Conservation (phyloP, 2,888 invertebrate genomes). For the Drosophila peninsularis region DNA sequence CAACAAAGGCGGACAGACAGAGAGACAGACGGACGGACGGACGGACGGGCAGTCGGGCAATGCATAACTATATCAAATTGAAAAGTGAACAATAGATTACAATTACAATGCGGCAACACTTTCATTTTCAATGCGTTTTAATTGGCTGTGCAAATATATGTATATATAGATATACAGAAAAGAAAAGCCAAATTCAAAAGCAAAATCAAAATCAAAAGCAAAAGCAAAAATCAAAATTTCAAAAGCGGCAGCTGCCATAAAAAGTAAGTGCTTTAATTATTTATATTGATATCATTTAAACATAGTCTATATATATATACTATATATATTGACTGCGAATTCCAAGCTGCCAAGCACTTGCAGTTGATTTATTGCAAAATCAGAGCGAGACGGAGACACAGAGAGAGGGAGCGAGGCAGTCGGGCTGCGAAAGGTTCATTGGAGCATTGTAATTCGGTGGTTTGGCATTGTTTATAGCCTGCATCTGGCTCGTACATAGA, state of each 20-base stretch:
- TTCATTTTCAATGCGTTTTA: constrained; percentile 71
- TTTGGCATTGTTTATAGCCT: constrained; percentile 25
- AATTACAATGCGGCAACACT: constrained; percentile 59
- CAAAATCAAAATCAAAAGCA: constrained; percentile 23
- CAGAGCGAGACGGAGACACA: neutral
- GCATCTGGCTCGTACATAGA: constrained; percentile 6
- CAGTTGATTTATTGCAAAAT: constrained; percentile 47
- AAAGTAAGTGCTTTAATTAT: constrained; percentile 42
- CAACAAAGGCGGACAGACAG: constrained; percentile 23
- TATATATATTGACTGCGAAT: constrained; percentile 29
- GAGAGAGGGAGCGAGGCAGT: neutral
- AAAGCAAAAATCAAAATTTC: constrained; percentile 16
- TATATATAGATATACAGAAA: neutral
- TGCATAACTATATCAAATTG: constrained; percentile 73
- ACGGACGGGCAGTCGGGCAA: constrained; percentile 31
- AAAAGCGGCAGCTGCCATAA: constrained; percentile 35
- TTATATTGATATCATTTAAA: constrained; percentile 40
- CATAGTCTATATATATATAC: constrained; percentile 8
- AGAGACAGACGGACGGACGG: constrained; percentile 11
- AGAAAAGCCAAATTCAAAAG: constrained; percentile 26
- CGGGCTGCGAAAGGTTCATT: constrained; percentile 48
- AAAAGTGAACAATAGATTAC: constrained; percentile 57
- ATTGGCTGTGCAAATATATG: constrained; percentile 43
- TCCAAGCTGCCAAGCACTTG: constrained; percentile 28
- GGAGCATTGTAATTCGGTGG: constrained; percentile 62